Evolutionary conservation across 2,113 vertebrate species (phyloP).

Genomic region (Neodontobutis hainanensis): DNA sequence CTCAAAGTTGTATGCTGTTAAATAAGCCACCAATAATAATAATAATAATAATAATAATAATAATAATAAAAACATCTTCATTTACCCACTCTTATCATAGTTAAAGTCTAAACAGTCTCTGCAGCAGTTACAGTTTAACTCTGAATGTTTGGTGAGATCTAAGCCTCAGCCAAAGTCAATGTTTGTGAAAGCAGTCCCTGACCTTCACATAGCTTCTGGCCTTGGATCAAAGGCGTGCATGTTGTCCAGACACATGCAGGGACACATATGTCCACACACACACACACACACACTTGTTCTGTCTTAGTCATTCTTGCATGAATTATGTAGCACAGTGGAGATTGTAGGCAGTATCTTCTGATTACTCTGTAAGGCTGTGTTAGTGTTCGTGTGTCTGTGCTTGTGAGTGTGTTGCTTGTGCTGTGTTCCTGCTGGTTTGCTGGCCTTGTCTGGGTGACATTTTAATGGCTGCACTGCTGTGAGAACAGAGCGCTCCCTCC

Average conservation of each 20-base stretch:
- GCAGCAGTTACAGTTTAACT: background rate
- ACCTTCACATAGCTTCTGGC: conserved; percentile 40
- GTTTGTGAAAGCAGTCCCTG: background rate
- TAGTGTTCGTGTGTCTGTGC: conserved; percentile 35
- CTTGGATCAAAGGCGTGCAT: conserved; percentile 27
- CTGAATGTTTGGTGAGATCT: background rate
- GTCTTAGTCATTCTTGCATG: conserved; percentile 41
- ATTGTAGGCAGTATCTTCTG: conserved; percentile 49
- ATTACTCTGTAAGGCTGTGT: conserved; percentile 27
- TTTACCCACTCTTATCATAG: too few relatives aligned
- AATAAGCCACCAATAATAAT: too few relatives aligned
- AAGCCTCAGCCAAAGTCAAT: conserved; percentile 3
- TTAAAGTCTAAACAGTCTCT: background rate
- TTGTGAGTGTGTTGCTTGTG: conserved; percentile 18
- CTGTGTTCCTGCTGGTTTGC: conserved; percentile 59
- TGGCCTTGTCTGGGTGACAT: conserved; percentile 63
- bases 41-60: too few relatives aligned
- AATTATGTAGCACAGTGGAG: conserved; percentile 55
- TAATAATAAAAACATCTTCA: too few relatives aligned
- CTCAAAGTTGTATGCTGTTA: too few relatives aligned
- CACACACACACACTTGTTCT: conserved; percentile 4
- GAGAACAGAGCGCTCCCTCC: conserved; percentile 42
- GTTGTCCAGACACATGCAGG: conserved; percentile 39
- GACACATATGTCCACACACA: conserved; percentile 52
- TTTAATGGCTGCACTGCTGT: conserved; percentile 68